Conservation (phyloP, 2,797 vertebrate genomes). For the Emys orbicularis region DNA sequence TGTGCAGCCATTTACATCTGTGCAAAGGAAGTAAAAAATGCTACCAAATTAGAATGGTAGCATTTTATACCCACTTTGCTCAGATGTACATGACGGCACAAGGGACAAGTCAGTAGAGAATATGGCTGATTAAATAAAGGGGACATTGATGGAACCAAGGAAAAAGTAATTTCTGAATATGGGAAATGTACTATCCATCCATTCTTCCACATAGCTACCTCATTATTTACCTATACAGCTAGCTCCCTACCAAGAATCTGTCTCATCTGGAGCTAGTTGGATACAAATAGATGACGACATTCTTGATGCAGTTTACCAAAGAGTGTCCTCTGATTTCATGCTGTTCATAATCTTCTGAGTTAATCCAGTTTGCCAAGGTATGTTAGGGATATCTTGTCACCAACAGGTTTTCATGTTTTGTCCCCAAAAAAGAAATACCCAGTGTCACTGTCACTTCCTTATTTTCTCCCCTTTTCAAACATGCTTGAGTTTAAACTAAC, state of each 20-base stretch:
- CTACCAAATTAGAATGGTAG: too few relatives aligned
- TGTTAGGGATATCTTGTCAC: not conserved
- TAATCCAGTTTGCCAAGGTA: slow-evolving; percentile 45
- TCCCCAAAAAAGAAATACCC: not conserved
- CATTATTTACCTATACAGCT: slow-evolving; percentile 35
- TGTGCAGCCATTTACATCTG: too few relatives aligned
- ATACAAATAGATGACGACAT: slow-evolving; percentile 42
- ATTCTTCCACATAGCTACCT: slow-evolving; percentile 5
- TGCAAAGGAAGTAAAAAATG: too few relatives aligned
- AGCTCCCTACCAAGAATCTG: slow-evolving; percentile 12
- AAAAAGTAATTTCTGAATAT: slow-evolving; percentile 23
- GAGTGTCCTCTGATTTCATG: slow-evolving; percentile 21
- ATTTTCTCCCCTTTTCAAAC: not conserved
- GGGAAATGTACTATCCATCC: slow-evolving; percentile 11
- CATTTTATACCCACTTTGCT: slow-evolving; percentile 14
- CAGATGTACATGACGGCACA: not conserved
- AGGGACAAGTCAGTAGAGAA: not conserved
- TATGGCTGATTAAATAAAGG: not conserved
- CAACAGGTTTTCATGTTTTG: not conserved
- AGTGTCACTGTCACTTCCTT: not conserved
- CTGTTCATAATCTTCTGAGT: slow-evolving; percentile 31
- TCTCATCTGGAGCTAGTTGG: slow-evolving; percentile 61
- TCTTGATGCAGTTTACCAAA: slow-evolving; percentile 56
- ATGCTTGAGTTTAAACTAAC: not conserved
- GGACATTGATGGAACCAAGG: not conserved